phyloP scores from a whole-genome alignment of 2,888 invertebrate species.

The Sepiola atlantica region DNA sequence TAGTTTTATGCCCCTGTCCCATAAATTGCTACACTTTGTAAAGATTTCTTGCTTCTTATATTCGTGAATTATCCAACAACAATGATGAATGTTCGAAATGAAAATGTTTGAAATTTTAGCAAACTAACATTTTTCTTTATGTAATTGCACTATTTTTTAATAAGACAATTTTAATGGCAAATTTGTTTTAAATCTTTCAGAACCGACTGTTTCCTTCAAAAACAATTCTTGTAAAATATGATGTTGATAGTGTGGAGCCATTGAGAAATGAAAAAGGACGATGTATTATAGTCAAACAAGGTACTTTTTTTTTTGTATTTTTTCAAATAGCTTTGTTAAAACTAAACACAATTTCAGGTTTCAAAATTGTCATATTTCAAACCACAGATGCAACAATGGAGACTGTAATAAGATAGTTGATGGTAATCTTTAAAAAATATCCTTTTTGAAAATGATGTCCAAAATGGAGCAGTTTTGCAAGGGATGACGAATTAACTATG shows the following conservation, averaged over 20 bases:
- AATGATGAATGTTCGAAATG: neutral
- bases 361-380: too few relatives aligned
- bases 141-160: neutral
- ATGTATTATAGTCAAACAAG: constrained; percentile 34
- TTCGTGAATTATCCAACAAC: too few relatives aligned
- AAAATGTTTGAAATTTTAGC: neutral
- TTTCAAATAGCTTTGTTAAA: neutral
- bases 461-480: too few relatives aligned
- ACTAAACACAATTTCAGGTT: too few relatives aligned
- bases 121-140: neutral
- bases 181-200: neutral
- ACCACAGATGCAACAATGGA: too few relatives aligned
- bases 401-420: too few relatives aligned
- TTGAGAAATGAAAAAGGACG: neutral
- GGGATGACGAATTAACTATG: too few relatives aligned
- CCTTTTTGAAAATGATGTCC: too few relatives aligned
- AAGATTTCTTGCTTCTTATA: too few relatives aligned
- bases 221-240: constrained; percentile 38
- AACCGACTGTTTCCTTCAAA: constrained; percentile 17
- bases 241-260: neutral
- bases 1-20: too few relatives aligned
- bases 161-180: neutral
- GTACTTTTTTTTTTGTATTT: neutral
- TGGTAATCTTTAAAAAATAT: too few relatives aligned
- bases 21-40: too few relatives aligned